These are phyloP conservation scores for Xestoiulus laeticollis DNA, from an alignment of 2,888 invertebrate species.

Conservation along the genomic window DNA sequence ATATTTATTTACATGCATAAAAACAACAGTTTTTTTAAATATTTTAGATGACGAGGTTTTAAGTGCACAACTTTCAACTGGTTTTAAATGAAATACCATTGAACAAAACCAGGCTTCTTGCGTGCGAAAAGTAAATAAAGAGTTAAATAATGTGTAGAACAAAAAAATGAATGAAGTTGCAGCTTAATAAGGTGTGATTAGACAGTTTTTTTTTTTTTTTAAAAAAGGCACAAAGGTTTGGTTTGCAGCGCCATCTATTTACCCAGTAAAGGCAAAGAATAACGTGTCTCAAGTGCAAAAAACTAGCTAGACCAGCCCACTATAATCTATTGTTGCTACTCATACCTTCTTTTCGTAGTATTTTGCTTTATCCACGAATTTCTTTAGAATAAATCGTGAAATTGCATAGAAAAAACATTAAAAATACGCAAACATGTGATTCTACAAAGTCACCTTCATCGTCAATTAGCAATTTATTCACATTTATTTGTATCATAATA, in stretches of 20 bases:
- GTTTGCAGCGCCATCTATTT: conserved; percentile 2
- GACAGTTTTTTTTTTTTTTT: too few relatives aligned
- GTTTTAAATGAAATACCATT: neutral
- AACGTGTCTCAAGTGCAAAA: neutral
- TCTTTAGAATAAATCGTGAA: neutral
- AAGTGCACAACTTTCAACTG: neutral
- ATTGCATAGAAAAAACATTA: neutral
- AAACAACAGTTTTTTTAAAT: too few relatives aligned
- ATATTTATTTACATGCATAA: too few relatives aligned
- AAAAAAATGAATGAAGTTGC: neutral
- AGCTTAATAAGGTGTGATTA: neutral
- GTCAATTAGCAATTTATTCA: too few relatives aligned
- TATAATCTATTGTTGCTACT: neutral
- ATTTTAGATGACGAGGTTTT: too few relatives aligned
- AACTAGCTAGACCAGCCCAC: neutral
- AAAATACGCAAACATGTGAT: too few relatives aligned
- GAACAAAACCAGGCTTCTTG: neutral
- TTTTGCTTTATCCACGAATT: neutral
- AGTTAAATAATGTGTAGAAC: too few relatives aligned
- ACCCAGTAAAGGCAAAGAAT: neutral
- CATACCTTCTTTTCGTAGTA: neutral
- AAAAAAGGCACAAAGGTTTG: neutral
- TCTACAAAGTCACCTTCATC: too few relatives aligned
- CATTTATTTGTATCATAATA: too few relatives aligned
- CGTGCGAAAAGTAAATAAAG: neutral